A percentile compares a stretch with the other conserved stretches of the same genome.
phyloP scores from a whole-genome alignment of 2,113 vertebrate genomes.

The Caranx ignobilis region DNA sequence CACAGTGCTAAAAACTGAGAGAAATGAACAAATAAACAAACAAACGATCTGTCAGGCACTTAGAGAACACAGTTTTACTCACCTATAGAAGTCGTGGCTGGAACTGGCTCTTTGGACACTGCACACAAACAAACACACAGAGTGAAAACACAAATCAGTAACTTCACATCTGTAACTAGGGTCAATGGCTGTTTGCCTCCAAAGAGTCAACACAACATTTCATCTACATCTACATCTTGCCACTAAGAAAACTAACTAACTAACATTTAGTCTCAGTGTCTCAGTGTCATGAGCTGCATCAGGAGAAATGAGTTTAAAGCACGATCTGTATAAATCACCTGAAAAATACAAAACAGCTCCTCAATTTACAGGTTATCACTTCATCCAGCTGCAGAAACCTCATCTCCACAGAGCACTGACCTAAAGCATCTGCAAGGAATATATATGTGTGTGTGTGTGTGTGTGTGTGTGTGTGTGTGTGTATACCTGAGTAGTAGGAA shows the following conservation, averaged over 20 bases:
- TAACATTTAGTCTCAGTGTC: too few relatives aligned
- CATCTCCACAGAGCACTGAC: neutral
- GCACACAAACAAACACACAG: slow-evolving; percentile 39
- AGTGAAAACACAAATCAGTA: neutral
- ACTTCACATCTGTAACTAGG: too few relatives aligned
- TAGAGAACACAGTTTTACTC: slow-evolving; percentile 53
- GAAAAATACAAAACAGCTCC: neutral
- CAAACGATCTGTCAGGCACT: neutral
- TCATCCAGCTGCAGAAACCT: slow-evolving; percentile 7
- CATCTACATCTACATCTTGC: too few relatives aligned
- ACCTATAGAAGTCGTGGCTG: slow-evolving; percentile 88
- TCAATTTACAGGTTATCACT: neutral
- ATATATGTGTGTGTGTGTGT: slow-evolving; percentile 9
- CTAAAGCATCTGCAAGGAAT: slow-evolving; percentile 14
- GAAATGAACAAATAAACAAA: neutral
- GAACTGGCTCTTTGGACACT: slow-evolving; percentile 89
- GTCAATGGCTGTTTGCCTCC: too few relatives aligned
- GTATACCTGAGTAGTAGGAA: slow-evolving; percentile 88
- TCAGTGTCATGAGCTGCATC: too few relatives aligned
- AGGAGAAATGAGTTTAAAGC: neutral
- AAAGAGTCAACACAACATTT: too few relatives aligned
- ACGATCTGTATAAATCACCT: too few relatives aligned
- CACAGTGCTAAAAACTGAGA: neutral
- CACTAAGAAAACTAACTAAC: too few relatives aligned
- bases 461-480: slow-evolving; percentile 9